Evolutionary conservation across 2,797 vertebrate genomes (phyloP), one percentile per base, ranked within the genome.

Genomic region (Enteromius trimaculatus): DNA sequence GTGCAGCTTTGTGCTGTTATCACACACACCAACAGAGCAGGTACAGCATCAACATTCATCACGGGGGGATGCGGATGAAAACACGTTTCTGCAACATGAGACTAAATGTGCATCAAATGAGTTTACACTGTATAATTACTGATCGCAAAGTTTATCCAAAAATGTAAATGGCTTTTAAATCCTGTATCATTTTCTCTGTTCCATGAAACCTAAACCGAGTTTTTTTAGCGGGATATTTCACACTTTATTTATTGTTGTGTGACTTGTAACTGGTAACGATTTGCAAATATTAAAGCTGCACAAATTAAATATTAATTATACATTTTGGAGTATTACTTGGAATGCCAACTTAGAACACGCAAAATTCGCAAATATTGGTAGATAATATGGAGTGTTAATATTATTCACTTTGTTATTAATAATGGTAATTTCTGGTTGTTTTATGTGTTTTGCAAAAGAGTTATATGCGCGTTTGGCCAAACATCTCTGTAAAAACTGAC

Each of bases 1-100:
- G 47, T 75, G 69, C 3, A 31, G 39, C 31, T 84, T 84, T 71
- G 69, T 62, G 75, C 26, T 53, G 82, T 55, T 82, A 42, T 72
- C 39, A 60, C 17, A 81, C 55, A 60, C 69, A 65, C 44, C 37
- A 51, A 9, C 69, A 65, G n/a, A 75, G 39, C n/a, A 42, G 71
- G 44, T 66, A 76, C 71, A 31, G 66, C 60, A 84, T 60, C 39
- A 2, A 60, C 44, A 60, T 29, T 77, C 8, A 71, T 47, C 65
- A 70, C 0, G 0, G 21, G 21, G 21, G 34, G 23, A 76, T 68
- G 19, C 23, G 4, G 47, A 68, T 66, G 16, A 2, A 82, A 55
- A 68, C 6, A 21, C 16, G 23, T n/a, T 29, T 42, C 17, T 19
- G 44, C 79, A 64, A 49, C 2, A 62, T 72, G 37, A 23, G 0